Base-by-base conservation (phyloP, 2,113 vertebrate species). In the Mola mola region DNA sequence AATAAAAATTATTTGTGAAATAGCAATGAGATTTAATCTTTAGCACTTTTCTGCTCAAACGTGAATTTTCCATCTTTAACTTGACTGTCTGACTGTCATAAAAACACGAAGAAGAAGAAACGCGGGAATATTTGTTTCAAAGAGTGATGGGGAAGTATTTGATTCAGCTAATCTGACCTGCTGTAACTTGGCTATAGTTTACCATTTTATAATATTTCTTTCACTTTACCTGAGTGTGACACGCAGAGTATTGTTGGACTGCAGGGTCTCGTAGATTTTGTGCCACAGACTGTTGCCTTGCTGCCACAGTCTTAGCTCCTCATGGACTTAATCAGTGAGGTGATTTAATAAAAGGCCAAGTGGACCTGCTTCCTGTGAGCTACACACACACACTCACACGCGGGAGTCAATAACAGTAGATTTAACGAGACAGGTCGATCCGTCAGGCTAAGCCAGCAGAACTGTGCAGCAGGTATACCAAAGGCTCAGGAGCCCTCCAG, bases 401-500 rank as follows among this genome's bases (percentile, higher is more conserved):
- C 13, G 25, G 52, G 43, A 80, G 70, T 88, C 84, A 81, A 73
- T 86, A 83, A 34, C 72, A 62, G 29, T 64, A 64, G 58, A 73
- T 47, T 66, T 81, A 84, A 83, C 69, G 42, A 82, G 76, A 72
- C 71, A 38, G 72, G 68, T 63, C 51, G 48, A 75, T 85, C 44
- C 44, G 48, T 85, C 55, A 56, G 72, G 31, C 66, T 68, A 58
- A 68, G 61, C 36, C 46, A 52, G 49, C 40, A 76, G 74, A 71
- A 57, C 62, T 38, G 37, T 24, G 4, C 63, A 49, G 61, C 53
- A 78, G 63, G 49, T 61, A 58, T 5, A 31, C 21, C 42, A 9
- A 55, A 43, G 31, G 55, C 68, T 63, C 46, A 3, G 11, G 13
- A 38, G 56, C 48, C 44, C 33, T 40, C 44, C 84, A 78, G 71